These are phyloP conservation scores for Athripsodes cinereus DNA, from an alignment of 2,888 invertebrate species.

Conservation along the genomic window DNA sequence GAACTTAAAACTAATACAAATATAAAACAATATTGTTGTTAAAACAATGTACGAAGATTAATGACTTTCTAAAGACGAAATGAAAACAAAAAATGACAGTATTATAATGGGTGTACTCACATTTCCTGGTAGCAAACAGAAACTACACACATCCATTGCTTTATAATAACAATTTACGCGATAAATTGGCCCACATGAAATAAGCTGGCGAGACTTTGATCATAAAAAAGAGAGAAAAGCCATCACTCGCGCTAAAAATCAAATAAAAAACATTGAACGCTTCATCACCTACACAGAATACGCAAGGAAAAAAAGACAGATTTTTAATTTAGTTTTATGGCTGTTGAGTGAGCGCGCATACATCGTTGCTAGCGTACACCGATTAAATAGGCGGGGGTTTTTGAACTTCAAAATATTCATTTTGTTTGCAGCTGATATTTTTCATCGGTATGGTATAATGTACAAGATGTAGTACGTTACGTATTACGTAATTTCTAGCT, in stretches of 20 bases:
- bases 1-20: background rate
- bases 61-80: background rate
- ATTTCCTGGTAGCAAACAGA: conserved; percentile 43
- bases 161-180: conserved; percentile 8
- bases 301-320: conserved; percentile 3
- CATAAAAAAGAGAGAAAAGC: conserved; percentile 22
- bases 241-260: conserved; percentile 25
- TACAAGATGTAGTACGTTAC: too few relatives aligned
- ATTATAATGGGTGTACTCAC: conserved; percentile 41
- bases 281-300: conserved; percentile 24
- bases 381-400: too few relatives aligned
- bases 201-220: conserved; percentile 18
- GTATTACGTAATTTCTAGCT: too few relatives aligned
- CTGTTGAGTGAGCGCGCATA: background rate
- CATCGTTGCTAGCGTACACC: too few relatives aligned
- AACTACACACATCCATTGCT: conserved; percentile 39
- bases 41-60: background rate
- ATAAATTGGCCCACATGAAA: conserved; percentile 13
- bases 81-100: conserved; percentile 1
- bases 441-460: too few relatives aligned
- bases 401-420: too few relatives aligned
- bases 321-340: background rate
- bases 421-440: too few relatives aligned
- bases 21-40: background rate
- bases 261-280: conserved; percentile 25